Conservation (phyloP, 2,797 vertebrate genomes). For the Pipistrellus nathusii region DNA sequence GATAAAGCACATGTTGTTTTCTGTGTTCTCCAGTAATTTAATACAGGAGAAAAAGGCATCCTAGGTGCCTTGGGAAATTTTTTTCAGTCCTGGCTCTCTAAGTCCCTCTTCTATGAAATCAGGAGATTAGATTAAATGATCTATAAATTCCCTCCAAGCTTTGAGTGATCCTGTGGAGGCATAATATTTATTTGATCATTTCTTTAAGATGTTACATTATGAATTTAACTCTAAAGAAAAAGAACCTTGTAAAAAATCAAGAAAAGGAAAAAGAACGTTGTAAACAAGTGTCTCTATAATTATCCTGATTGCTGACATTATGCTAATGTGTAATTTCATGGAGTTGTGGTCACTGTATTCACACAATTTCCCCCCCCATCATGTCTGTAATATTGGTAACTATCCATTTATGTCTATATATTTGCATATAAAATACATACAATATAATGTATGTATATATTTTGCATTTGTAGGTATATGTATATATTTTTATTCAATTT, state of each 20-base stretch:
- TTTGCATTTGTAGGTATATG: slow-evolving; percentile 14
- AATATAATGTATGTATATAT: neutral
- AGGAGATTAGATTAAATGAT: neutral
- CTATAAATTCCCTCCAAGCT: neutral
- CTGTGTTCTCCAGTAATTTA: slow-evolving; percentile 2
- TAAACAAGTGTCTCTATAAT: neutral
- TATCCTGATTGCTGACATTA: slow-evolving; percentile 15
- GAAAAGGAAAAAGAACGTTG: neutral
- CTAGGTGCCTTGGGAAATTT: slow-evolving; percentile 16
- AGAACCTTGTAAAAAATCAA: neutral
- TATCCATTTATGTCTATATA: neutral
- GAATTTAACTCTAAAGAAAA: slow-evolving; percentile 21
- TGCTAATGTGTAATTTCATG: neutral
- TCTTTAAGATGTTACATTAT: slow-evolving; percentile 24
- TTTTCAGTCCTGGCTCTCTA: neutral
- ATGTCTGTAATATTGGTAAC: neutral
- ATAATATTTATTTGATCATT: neutral
- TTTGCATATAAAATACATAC: neutral
- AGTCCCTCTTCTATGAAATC: slow-evolving; percentile 1
- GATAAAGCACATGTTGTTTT: neutral
- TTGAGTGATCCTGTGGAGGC: neutral
- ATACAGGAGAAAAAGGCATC: neutral
- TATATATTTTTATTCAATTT: neutral
- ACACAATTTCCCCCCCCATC: neutral
- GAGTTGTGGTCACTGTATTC: neutral